Base-by-base conservation (phyloP, 2,888 invertebrate genomes). In the Chymomyza caudatula region DNA sequence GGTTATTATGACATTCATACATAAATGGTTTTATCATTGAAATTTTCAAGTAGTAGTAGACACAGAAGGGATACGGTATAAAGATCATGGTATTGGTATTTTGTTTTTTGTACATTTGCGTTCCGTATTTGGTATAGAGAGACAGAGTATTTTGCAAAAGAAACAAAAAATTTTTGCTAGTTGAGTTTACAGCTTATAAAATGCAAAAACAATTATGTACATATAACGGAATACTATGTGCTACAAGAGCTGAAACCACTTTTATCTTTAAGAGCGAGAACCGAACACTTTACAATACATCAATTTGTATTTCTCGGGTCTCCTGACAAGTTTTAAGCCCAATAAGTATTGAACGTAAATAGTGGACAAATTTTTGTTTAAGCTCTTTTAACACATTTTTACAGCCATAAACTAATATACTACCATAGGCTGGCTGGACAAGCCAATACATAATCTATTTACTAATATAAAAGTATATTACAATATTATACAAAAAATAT, bases 121-220 rank as follows among this genome's bases (percentile, higher is more conserved):
- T 63, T 72, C 74, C 74, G 64, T 65, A 60, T 65, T 64, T 37
- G 11, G 8, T 37, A 11, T 11, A 11, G 52, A 63, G 52, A 63
- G 70, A 74, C 66, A 63, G 66, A 64, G 78, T 74, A 76, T 62
- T 74, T 68, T 47, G 65, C 67, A 77, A 87, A 87, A 87, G 77
- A 79, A 71, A 87, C 69, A 85, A 74, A 62, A 84, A 82, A 86
- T 86, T 73, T 77, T 78, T 86, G 76, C 73, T 75, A 70, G 66
- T 85, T 87, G 74, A 87, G 75, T 75, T 69, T 69, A 61, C 67
- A 72, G 67, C 74, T 73, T 63, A 67, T 47, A 67, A 53, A 53
- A 53, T 25, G 65, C 59, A 71, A 64, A 56, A 52, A 66, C 29
- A 19, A 63, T 65, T 57, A 57, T n/a, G 11, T 69, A 83, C 67